Conservation (phyloP, 2,888 invertebrate genomes). For the Pediacus dermestoides region DNA sequence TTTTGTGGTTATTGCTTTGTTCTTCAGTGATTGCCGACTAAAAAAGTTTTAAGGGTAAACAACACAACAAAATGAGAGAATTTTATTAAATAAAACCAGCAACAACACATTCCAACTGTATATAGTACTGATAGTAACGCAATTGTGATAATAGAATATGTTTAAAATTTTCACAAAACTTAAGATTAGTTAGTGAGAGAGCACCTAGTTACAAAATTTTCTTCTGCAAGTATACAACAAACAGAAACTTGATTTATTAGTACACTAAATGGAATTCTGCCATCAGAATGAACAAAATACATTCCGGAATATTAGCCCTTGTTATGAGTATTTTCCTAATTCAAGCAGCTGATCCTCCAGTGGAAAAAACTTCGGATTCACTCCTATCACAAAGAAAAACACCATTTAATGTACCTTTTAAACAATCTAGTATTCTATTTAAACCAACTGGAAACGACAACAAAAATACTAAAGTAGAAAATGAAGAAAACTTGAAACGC, state of each 20-base stretch:
- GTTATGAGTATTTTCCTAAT: constrained; percentile 48
- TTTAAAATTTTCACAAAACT: not conserved
- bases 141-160: constrained; percentile 19
- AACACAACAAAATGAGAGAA: too few relatives aligned
- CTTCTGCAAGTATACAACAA: too few relatives aligned
- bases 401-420: too few relatives aligned
- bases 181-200: not conserved
- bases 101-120: too few relatives aligned
- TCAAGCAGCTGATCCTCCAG: constrained; percentile 48
- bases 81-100: too few relatives aligned
- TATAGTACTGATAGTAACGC: too few relatives aligned
- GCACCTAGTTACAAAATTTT: too few relatives aligned
- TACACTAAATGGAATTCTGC: constrained; percentile 24
- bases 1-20: constrained; percentile 35
- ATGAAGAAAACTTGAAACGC: constrained; percentile 30
- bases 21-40: constrained; percentile 13
- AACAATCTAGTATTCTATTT: not conserved
- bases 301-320: constrained; percentile 45
- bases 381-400: constrained; percentile 24
- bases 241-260: too few relatives aligned
- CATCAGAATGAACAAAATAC: constrained; percentile 49
- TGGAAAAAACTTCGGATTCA: constrained; percentile 32
- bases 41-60: too few relatives aligned
- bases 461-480: constrained; percentile 16
- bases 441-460: constrained; percentile 8